Conservation (phyloP, 2,113 vertebrate species). For the Coturnix japonica region DNA sequence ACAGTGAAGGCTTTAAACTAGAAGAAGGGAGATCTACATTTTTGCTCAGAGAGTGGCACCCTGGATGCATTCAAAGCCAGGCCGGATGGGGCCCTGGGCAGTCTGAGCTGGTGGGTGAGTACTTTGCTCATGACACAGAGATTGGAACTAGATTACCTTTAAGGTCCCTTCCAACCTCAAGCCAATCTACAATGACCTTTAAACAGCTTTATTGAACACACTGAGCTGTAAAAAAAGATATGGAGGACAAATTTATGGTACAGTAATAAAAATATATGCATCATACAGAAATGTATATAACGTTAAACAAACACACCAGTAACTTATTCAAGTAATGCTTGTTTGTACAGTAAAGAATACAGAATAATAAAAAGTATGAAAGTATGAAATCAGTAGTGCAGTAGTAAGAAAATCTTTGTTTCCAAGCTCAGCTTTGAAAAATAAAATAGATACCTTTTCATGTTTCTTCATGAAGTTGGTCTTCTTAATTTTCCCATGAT, state of each 20-base stretch:
- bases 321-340: background rate
- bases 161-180: background rate
- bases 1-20: background rate
- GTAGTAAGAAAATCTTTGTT: background rate
- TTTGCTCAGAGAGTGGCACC: too few species aligned
- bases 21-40: background rate
- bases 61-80: background rate
- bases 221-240: background rate
- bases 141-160: background rate
- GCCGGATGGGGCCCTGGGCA: background rate
- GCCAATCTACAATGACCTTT: background rate
- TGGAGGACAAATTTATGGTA: background rate
- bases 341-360: background rate
- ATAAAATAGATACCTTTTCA: conserved; percentile 85
- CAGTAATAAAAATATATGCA: background rate
- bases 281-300: background rate
- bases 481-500: conserved; percentile 95
- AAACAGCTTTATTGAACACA: background rate
- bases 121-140: background rate
- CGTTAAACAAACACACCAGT: background rate
- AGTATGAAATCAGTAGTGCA: background rate
- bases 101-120: background rate
- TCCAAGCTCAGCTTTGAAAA: background rate
- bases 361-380: background rate
- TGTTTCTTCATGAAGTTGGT: conserved; percentile 94